Evolutionary conservation across 2,113 vertebrate genomes (phyloP), one percentile per base, ranked within the genome.

Genomic region (Siphamia tubifer): DNA sequence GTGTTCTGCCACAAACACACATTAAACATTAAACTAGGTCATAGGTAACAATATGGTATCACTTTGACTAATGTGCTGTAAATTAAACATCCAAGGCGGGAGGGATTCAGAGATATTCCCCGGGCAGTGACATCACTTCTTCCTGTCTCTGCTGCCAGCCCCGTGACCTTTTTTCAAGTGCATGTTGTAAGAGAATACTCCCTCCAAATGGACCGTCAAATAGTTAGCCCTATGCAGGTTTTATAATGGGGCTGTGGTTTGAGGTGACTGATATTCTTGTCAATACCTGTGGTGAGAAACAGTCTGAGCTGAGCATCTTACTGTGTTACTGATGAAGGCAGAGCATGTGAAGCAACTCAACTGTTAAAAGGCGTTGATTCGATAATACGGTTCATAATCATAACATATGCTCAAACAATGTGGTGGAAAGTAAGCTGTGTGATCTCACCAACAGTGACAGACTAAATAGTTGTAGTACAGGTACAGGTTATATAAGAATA

Each of bases 51-150:
- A 84, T 78, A 48, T 87, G 80, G 71, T 68, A 78, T 69, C 56
- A 68, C 60, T 89, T 87, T 83, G 55, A 35, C 25, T 74, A 83
- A 82, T 83, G 34, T 66, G 79, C 69, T 82, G 61, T 55, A 82
- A 74, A 86, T 86, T 74, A 84, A 86, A 87, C 67, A 70, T 84
- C 80, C 53, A 72, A 82, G 63, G 72, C 52, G 13, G 11, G 66
- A 55, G 67, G 82, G 74, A 82, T 85, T 85, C 68, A 36, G 61
- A 75, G 52, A 85, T 82, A 87, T 82, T 84, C 86, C 72, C 81
- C 6, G 7, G 53, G 63, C 43, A 70, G 61, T 90, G 90, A 89
- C 84, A 78, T 91, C 83, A 91, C 68, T 60, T 58, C 75, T 65
- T 71, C 42, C 74, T 53, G 64, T 63, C 74, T 81, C 73, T 11